These are phyloP conservation scores for Morone saxatilis DNA, from an alignment of 2,113 vertebrate genomes.

Conservation along the genomic window DNA sequence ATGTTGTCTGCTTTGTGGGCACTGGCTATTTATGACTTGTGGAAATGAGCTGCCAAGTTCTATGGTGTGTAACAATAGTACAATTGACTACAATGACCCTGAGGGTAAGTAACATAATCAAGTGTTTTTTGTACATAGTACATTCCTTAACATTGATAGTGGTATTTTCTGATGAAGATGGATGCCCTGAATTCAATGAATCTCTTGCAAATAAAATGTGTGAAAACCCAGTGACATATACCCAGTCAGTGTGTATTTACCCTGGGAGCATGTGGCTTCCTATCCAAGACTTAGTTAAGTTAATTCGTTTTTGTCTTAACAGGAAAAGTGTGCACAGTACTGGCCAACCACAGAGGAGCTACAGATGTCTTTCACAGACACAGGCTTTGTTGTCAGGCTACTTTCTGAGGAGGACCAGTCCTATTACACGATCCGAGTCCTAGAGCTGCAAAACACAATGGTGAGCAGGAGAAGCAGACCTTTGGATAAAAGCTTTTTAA, in stretches of 20 bases:
- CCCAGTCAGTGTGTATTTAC: too few relatives aligned
- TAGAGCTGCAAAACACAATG: slow-evolving; percentile 91
- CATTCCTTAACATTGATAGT: not conserved
- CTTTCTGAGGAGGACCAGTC: slow-evolving; percentile 94
- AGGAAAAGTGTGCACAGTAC: slow-evolving; percentile 99
- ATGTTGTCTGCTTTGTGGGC: not conserved
- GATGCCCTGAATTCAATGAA: not conserved
- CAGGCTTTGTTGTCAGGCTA: slow-evolving; percentile 91
- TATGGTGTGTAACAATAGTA: not conserved
- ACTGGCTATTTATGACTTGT: slow-evolving; percentile 1
- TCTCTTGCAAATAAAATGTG: not conserved
- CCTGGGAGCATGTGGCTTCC: not conserved
- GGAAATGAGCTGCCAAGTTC: not conserved
- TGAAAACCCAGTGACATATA: not conserved
- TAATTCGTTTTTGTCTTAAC: slow-evolving; percentile 44
- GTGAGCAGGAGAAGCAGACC: slow-evolving; percentile 81
- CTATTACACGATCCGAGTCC: slow-evolving; percentile 92
- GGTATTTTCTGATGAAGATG: not conserved
- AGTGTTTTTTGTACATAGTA: not conserved
- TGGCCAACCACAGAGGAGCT: slow-evolving; percentile 92
- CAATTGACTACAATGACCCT: not conserved
- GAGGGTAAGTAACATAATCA: not conserved
- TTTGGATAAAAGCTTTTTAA: not conserved
- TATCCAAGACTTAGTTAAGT: not conserved
- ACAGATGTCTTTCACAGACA: slow-evolving; percentile 93